Conservation (phyloP, 2,888 invertebrate genomes). For the Mythimna lalbum region DNA sequence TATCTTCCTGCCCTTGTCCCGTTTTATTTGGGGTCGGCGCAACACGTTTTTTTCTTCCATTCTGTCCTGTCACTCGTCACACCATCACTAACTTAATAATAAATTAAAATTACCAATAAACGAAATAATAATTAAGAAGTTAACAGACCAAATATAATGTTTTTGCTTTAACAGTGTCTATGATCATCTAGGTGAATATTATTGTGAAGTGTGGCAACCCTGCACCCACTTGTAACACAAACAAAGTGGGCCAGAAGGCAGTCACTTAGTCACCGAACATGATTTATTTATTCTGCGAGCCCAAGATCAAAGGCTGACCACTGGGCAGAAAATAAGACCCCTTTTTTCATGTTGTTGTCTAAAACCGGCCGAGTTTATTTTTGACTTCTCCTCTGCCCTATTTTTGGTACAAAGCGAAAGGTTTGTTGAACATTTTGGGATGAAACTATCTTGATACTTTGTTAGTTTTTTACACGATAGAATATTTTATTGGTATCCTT, state of each 20-base stretch:
- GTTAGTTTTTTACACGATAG: neutral
- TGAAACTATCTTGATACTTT: constrained; percentile 3
- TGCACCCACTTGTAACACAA: constrained; percentile 3
- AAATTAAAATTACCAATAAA: too few species aligned
- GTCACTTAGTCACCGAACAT: constrained; percentile 51
- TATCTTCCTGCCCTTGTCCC: too few species aligned
- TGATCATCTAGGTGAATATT: neutral
- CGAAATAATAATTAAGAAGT: too few species aligned
- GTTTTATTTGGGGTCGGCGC: too few species aligned
- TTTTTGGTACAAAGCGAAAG: constrained; percentile 19
- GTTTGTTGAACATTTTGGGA: constrained; percentile 1
- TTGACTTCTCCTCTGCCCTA: constrained; percentile 9
- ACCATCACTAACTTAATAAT: too few species aligned
- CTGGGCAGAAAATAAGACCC: constrained; percentile 48
- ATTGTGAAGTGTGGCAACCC: neutral
- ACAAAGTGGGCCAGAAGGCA: constrained; percentile 25
- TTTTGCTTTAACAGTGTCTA: neutral
- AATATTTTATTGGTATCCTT: constrained; percentile 1
- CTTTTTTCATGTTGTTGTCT: constrained; percentile 33
- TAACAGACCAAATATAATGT: neutral
- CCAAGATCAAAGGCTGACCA: constrained; percentile 56
- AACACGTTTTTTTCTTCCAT: too few species aligned
- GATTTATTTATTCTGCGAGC: constrained; percentile 51
- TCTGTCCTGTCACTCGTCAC: too few species aligned
- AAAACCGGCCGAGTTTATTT: constrained; percentile 35